phyloP scores from a whole-genome alignment of 2,113 vertebrate genomes.

The Neofelis nebulosa region DNA sequence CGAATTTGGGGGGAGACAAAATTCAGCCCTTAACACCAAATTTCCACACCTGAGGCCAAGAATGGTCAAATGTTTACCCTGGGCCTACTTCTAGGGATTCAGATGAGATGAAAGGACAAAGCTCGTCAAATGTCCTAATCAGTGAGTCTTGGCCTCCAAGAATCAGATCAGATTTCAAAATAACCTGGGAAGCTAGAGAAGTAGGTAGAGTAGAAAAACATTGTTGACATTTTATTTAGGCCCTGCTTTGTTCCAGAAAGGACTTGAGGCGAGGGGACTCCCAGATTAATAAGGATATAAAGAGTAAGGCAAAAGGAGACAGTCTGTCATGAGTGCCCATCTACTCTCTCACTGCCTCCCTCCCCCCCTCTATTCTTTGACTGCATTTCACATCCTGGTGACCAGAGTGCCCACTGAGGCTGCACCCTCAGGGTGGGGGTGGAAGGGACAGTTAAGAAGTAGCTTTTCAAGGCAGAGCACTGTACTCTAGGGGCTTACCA shows the following conservation, averaged over 20 bases:
- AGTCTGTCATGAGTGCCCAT: background rate
- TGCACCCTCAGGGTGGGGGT: background rate
- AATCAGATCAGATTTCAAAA: background rate
- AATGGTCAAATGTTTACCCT: background rate
- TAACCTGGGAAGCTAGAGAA: background rate
- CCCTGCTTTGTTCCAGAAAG: background rate
- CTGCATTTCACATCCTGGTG: background rate
- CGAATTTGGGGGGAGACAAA: background rate
- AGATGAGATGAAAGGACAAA: background rate
- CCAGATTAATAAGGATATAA: background rate
- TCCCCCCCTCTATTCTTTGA: background rate
- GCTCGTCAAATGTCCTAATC: background rate
- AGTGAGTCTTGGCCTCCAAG: background rate
- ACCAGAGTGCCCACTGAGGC: background rate
- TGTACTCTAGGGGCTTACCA: background rate
- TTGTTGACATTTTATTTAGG: background rate
- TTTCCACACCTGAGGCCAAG: background rate
- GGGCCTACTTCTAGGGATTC: background rate
- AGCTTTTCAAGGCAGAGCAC: background rate
- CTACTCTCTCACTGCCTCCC: background rate
- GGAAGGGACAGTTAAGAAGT: background rate
- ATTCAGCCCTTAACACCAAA: background rate
- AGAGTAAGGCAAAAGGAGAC: background rate
- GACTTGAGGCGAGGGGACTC: background rate
- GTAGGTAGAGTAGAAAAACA: background rate